Base-by-base conservation (phyloP, 2,113 vertebrate species). In the Dasypus novemcinctus region DNA sequence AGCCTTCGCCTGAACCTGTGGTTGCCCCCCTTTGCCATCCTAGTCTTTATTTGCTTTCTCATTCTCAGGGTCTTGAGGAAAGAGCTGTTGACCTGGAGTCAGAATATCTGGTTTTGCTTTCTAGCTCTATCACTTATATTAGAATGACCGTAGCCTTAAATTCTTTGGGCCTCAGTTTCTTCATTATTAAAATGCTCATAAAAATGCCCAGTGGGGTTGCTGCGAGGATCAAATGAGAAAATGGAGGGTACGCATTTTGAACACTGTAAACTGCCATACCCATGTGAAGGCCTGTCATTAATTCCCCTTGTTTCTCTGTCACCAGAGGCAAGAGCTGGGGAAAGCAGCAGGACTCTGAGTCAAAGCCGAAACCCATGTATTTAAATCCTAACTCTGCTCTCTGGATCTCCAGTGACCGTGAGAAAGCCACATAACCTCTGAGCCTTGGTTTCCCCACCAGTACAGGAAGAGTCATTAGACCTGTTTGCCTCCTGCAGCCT, bases 221-320 rank as follows among this genome's bases (percentile, higher is more conserved):
- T 54, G 7, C 33, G n/a, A 93, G 66, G 94, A 95, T 91, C 95
- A 66, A 76, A 84, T 78, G 71, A 69, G 23, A 17, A 95, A 66
- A 92, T 95, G 71, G 46, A 41, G 61, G 75, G 94, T 92, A 96
- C 87, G 87, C 52, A 72, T 54, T 94, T 71, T 61, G 57, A 54
- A 87, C 91, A 38, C 72, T 82, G 11, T 89, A 87, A 93, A 79
- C 52, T 12, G 2, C 21, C 52, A 1, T n/a, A 3, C 52, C 84
- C 27, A 0, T 41, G 43, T 7, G n/a, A 91, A 68, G 78, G 18
- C 94, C 95, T 76, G 25, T 69, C 75, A 87, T 93, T 93, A 96
- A 86, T 49, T 81, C 36, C 54, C 52, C 74, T 81, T 23, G 36
- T 82, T 94, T 74, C 66, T 64, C 17, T 0, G 20, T 87, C 81